phyloP scores from a whole-genome alignment of 37 sponge, comb jelly and placozoan genomes.

The Aphrocallistes beatrix region DNA sequence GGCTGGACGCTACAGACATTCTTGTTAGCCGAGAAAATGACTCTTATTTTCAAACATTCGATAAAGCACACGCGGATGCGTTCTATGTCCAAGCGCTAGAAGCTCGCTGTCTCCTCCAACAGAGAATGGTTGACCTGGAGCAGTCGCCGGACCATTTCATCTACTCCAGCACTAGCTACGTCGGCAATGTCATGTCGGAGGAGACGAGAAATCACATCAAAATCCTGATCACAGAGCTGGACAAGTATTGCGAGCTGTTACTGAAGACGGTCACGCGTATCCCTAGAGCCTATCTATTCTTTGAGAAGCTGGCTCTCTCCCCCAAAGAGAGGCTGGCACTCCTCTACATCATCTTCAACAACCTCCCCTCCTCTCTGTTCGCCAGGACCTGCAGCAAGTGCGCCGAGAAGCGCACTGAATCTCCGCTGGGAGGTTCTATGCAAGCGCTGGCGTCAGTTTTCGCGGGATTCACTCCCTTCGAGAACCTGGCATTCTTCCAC shows the following conservation, averaged over 20 bases:
- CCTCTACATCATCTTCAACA: background rate
- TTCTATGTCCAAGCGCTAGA: conserved; percentile 36
- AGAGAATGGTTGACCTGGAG: conserved; percentile 23
- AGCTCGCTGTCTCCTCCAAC: conserved; percentile 36
- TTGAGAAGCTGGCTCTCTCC: conserved; percentile 26
- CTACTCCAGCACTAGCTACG: background rate
- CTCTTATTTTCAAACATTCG: background rate
- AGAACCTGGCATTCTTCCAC: background rate
- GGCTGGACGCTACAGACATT: background rate
- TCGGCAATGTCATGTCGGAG: background rate
- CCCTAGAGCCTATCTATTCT: conserved; percentile 23
- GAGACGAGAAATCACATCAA: conserved; percentile 12
- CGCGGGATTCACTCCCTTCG: conserved; percentile 9
- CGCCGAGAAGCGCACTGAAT: conserved; percentile 3
- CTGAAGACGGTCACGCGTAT: background rate
- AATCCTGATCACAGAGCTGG: background rate
- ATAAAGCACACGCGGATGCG: background rate
- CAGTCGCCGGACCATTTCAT: conserved; percentile 19
- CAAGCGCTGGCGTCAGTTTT: background rate
- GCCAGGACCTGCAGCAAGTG: background rate
- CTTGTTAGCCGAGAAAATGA: background rate
- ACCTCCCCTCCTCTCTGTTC: conserved; percentile 14
- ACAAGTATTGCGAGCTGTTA: conserved; percentile 23
- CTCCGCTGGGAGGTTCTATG: background rate
- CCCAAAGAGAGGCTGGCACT: conserved; percentile 23